Evolutionary conservation across 2,113 vertebrate genomes (phyloP).

Genomic region (Marmota flaviventris): DNA sequence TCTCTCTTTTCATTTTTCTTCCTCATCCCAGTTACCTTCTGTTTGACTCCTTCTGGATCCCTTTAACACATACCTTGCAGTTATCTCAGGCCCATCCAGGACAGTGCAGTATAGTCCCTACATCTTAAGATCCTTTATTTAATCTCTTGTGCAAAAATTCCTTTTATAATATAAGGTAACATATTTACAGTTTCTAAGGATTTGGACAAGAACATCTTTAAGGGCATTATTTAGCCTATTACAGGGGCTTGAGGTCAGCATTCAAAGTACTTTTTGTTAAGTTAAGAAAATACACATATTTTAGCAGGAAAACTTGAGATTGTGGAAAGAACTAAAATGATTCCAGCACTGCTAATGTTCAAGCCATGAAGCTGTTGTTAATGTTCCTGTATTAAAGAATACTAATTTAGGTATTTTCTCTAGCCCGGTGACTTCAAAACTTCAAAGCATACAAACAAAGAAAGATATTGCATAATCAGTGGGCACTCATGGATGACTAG

Average conservation of each 20-base stretch:
- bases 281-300: not conserved
- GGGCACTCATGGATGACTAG: not conserved
- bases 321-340: not conserved
- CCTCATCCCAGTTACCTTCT: not conserved
- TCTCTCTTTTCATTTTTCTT: not conserved
- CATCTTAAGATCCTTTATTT: not conserved
- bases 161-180: not conserved
- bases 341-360: not conserved
- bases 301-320: not conserved
- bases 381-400: not conserved
- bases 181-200: not conserved
- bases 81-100: not conserved
- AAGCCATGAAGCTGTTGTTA: not conserved
- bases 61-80: not conserved
- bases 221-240: not conserved
- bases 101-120: not conserved
- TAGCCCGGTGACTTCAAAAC: not conserved
- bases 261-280: not conserved
- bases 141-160: not conserved
- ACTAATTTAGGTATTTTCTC: not conserved
- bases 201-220: not conserved
- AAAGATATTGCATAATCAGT: not conserved
- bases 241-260: not conserved
- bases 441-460: not conserved
- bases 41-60: not conserved